Percentiles rank a stretch among this genome's conserved stretches.
These are phyloP conservation scores for Oryzias woworae DNA, from an alignment of 2,113 vertebrate genomes.

Conservation along the genomic window DNA sequence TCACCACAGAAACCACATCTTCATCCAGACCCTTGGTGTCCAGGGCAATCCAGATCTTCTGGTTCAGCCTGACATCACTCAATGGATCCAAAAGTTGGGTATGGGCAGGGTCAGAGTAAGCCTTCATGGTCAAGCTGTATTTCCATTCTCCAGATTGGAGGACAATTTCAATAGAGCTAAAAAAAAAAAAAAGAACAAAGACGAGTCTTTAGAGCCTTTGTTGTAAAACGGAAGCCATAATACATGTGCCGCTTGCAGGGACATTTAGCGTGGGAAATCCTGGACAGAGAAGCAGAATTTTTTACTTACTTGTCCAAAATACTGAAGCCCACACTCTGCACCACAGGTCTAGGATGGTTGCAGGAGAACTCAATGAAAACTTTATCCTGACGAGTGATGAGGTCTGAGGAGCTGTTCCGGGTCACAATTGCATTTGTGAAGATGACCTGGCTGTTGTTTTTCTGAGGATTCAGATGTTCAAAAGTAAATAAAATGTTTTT, in stretches of 20 bases:
- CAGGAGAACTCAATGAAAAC: conserved; percentile 35
- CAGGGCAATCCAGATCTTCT: conserved; percentile 32
- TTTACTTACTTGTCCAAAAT: conserved; percentile 22
- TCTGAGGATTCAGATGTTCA: conserved; percentile 5
- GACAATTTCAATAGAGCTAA: background rate
- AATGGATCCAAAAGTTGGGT: background rate
- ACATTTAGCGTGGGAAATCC: too few species aligned
- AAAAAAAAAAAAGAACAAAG: background rate
- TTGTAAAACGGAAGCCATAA: too few species aligned
- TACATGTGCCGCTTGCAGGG: too few species aligned
- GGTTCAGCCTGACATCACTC: background rate
- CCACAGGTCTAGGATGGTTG: background rate
- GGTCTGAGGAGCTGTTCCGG: background rate
- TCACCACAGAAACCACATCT: conserved; percentile 1
- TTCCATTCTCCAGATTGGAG: conserved; percentile 12
- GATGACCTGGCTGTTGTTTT: conserved; percentile 10
- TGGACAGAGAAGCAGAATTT: background rate
- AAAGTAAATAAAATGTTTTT: background rate
- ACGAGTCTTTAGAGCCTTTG: background rate
- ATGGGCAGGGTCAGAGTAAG: background rate
- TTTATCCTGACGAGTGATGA: conserved; percentile 17
- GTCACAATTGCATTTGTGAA: conserved; percentile 31
- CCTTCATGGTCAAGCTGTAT: conserved; percentile 34
- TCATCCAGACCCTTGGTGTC: conserved; percentile 5
- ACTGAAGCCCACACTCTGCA: conserved; percentile 9